Percentiles rank a stretch among this genome's conserved stretches.
Conservation (phyloP, 2,113 vertebrate species). For the Telmatochromis sp. region DNA sequence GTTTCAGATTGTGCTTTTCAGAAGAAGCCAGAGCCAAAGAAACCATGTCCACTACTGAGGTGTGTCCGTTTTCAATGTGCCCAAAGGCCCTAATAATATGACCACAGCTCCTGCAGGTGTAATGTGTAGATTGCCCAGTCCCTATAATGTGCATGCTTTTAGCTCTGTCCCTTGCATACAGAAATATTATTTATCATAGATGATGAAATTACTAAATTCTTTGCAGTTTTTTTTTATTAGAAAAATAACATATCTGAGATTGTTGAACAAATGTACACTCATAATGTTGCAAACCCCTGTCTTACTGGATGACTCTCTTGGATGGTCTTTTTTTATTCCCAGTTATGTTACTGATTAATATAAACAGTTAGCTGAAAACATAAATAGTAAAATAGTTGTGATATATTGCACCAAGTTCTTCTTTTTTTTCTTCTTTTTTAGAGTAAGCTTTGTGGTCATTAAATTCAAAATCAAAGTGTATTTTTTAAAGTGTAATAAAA, state of each 20-base stretch:
- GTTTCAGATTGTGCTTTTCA: not conserved
- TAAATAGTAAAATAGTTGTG: not conserved
- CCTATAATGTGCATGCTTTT: not conserved
- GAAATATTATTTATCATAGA: not conserved
- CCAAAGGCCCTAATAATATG: not conserved
- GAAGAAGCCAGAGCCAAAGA: not conserved
- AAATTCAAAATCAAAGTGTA: not conserved
- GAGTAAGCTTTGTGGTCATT: not conserved
- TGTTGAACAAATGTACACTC: not conserved
- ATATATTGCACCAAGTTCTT: not conserved
- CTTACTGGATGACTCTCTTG: not conserved
- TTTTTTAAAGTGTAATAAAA: not conserved
- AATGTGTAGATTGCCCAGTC: not conserved
- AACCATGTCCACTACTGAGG: not conserved
- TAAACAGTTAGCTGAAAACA: not conserved
- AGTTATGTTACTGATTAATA: not conserved
- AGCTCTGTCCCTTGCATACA: not conserved
- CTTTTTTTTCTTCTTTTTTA: rapidly evolving
- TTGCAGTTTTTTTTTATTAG: not conserved
- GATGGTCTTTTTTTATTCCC: not conserved
- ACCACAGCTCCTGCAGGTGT: not conserved
- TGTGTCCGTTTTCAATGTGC: not conserved
- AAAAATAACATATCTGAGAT: not conserved
- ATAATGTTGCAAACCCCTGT: not conserved
- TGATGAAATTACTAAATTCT: not conserved